A percentile compares a stretch with the other conserved stretches of the same genome.
Evolutionary conservation across 2,113 vertebrate genomes (phyloP).

Genomic region (Cyprinodon brontotheroides): DNA sequence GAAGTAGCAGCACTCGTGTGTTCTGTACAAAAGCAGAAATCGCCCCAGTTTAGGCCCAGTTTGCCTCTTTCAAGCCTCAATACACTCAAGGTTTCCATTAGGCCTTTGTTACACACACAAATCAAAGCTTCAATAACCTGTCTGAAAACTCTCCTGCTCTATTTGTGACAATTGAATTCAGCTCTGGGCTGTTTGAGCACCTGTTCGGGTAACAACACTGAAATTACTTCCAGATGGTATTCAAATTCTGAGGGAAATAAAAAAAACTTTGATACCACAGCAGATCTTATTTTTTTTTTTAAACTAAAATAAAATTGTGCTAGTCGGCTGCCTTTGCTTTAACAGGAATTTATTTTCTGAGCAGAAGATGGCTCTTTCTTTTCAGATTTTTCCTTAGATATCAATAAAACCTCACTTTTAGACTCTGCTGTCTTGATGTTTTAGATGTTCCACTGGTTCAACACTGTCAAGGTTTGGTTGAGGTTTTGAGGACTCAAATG

Average conservation of each 20-base stretch:
- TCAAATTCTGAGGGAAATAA: background rate
- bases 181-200: background rate
- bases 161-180: background rate
- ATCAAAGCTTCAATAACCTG: background rate
- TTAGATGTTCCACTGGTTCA: too few species aligned
- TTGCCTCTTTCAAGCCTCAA: background rate
- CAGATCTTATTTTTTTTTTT: background rate
- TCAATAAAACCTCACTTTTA: background rate
- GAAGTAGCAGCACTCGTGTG: background rate
- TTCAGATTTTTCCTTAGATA: background rate
- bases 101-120: background rate
- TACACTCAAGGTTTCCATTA: background rate
- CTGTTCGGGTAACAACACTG: background rate
- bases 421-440: background rate
- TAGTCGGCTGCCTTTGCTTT: too few species aligned
- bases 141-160: background rate
- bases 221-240: background rate
- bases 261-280: background rate
- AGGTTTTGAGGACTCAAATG: too few species aligned
- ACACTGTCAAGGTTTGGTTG: too few species aligned
- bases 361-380: background rate
- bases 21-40: constrained; percentile 6
- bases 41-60: background rate
- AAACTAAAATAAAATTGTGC: background rate
- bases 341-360: too few species aligned